These are phyloP conservation scores for Euborellia annulipes DNA, from an alignment of 1,140 invertebrate species.

Conservation along the genomic window DNA sequence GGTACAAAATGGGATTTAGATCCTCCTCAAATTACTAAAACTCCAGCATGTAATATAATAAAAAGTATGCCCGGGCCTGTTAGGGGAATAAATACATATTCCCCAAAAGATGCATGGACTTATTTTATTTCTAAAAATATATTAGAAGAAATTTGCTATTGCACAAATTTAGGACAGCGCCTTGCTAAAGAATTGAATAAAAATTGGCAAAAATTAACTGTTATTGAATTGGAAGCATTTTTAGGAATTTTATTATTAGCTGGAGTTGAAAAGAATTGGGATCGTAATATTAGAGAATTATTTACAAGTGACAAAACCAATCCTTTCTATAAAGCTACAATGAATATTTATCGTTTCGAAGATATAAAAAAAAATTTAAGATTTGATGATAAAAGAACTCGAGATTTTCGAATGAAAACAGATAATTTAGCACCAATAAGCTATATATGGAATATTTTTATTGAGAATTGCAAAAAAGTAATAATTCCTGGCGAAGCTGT, in stretches of 20 bases:
- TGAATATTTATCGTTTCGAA: constrained; percentile 15
- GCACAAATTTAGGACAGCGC: neutral
- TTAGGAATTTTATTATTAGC: constrained; percentile 11
- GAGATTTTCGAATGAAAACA: constrained; percentile 13
- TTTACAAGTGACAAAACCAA: constrained; percentile 11
- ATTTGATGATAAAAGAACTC: constrained; percentile 19
- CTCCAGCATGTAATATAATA: neutral
- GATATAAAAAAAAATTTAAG: constrained; percentile 18
- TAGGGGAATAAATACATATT: neutral
- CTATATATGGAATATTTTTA: constrained; percentile 5
- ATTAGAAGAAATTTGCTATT: neutral
- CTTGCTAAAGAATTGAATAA: neutral
- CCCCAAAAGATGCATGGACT: neutral
- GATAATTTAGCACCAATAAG: constrained; percentile 7
- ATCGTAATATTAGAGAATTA: constrained; percentile 11
- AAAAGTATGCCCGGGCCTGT: neutral
- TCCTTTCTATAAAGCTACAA: constrained; percentile 17
- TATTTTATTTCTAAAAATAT: neutral
- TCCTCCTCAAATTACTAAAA: too few relatives aligned
- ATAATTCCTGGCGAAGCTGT: neutral
- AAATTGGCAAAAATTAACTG: constrained; percentile 8
- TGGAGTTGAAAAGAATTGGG: constrained; percentile 13
- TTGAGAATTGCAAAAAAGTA: constrained; percentile 12
- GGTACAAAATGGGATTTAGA: too few relatives aligned
- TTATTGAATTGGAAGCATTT: constrained; percentile 13